These are phyloP conservation scores for Onychostoma macrolepis DNA, from an alignment of 2,113 vertebrate species.

Conservation along the genomic window DNA sequence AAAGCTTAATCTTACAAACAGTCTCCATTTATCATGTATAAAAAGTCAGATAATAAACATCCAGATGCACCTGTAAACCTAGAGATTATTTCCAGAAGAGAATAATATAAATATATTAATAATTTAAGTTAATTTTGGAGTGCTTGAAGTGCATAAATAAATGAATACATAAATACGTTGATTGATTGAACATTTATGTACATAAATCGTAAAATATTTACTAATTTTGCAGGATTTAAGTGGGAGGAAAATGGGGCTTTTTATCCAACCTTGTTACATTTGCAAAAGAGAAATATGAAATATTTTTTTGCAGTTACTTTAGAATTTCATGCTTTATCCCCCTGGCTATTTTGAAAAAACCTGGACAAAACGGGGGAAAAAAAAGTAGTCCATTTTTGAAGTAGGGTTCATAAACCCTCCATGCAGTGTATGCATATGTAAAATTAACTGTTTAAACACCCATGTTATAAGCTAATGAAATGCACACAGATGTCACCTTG, in stretches of 20 bases:
- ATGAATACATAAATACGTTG: too few species aligned
- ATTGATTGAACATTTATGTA: background rate
- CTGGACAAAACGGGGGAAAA: background rate
- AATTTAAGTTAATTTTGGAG: too few species aligned
- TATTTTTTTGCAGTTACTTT: background rate
- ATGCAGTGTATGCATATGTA: constrained; percentile 53
- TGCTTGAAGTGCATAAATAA: too few species aligned
- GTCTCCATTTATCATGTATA: constrained; percentile 63
- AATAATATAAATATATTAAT: background rate
- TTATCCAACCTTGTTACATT: background rate
- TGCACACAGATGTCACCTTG: constrained; percentile 76
- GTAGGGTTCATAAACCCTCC: constrained; percentile 39
- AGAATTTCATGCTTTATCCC: background rate
- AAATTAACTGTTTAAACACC: constrained; percentile 65
- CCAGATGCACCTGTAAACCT: constrained; percentile 57
- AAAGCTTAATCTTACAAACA: constrained; percentile 62
- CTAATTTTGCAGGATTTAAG: background rate
- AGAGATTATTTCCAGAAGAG: constrained; percentile 64
- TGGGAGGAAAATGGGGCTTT: background rate
- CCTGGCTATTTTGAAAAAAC: background rate
- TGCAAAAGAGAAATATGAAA: background rate
- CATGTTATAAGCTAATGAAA: constrained; percentile 78
- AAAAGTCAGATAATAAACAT: constrained; percentile 60
- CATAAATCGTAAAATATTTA: too few species aligned
- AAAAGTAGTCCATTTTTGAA: constrained; percentile 13